Evolutionary conservation across 1,140 invertebrate species (phyloP), one percentile per base, ranked within the genome.

Genomic region (Chelonus insularis): DNA sequence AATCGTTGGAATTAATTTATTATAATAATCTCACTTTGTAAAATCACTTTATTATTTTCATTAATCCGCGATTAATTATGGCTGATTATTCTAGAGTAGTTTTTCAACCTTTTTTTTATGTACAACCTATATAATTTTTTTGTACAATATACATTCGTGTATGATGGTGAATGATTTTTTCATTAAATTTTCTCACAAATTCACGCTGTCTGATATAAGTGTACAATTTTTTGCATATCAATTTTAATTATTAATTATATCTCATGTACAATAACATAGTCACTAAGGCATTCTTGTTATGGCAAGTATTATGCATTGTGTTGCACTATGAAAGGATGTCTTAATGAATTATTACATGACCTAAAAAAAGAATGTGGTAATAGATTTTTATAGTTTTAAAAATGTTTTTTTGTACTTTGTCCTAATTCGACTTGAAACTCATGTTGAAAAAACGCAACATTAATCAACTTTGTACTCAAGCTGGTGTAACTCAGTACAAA

Each of bases 281-380:
- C 67, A 63, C 73, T 75, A 73, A 74, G 72, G 74, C 72, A 76
- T 74, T 74, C 67, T 68, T 72, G 5, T 8, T 67, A 73, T 75
- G 72, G 72, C 71, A 72, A 75, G 68, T n/a, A n/a, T n/a, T 75
- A 45, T 23, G 11, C 23, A 25, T 21, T 47, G 5, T 8, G n/a
- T 21, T 50, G 47, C 20, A 29, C 9, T 12, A 29, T 29, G 7
- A n/a, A 50, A 25, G 47, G 14, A 16, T 41, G 12, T 4, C 5
- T 41, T 11, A 5, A 14, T 41, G 12, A n/a, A n/a, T n/a, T 41
- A 5, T 7, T 45, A 18, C 20, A 9, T 11, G 16, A 1, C 6
- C 8, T 8, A n/a, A 18, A 45, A 45, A 45, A 21, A 7, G 20
- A 18, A 7, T 2, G 18, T 18, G 1, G 4, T 8, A 45, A 11